A percentile compares a stretch with the other conserved stretches of the same genome.
These are phyloP conservation scores for Bedellia somnulentella DNA, from an alignment of 2,888 invertebrate species.

Conservation along the genomic window DNA sequence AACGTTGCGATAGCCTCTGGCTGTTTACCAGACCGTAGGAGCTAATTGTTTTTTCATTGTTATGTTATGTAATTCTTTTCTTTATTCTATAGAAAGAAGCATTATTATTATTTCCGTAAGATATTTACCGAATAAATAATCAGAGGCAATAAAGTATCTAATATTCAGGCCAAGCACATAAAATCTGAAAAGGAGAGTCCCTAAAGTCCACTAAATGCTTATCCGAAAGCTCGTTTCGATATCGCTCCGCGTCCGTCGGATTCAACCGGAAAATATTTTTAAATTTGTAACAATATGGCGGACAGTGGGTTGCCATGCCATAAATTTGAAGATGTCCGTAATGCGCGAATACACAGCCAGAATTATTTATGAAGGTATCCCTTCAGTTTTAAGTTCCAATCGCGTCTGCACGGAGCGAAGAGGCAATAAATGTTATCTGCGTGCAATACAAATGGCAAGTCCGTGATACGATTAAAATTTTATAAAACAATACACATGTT, in stretches of 20 bases:
- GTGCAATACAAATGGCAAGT: constrained; percentile 5
- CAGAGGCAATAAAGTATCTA: constrained; percentile 13
- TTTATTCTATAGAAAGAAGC: too few relatives aligned
- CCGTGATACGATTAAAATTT: constrained; percentile 3
- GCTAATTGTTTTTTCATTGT: constrained; percentile 10
- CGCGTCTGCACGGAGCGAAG: constrained; percentile 17
- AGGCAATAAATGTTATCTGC: constrained; percentile 11
- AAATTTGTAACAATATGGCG: constrained; percentile 55
- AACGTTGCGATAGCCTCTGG: constrained; percentile 10
- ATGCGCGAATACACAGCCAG: constrained; percentile 44
- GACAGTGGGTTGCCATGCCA: constrained; percentile 38
- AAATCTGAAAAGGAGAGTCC: constrained; percentile 25
- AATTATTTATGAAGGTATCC: constrained; percentile 49
- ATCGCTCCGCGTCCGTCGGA: constrained; percentile 19
- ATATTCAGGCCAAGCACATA: constrained; percentile 20
- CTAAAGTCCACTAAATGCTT: constrained; percentile 24
- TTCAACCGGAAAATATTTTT: constrained; percentile 37
- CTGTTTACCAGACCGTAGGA: constrained; percentile 11
- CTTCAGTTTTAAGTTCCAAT: constrained; percentile 22
- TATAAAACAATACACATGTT: too few relatives aligned
- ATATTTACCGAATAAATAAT: background rate
- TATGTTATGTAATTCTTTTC: too few relatives aligned
- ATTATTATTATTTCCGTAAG: background rate
- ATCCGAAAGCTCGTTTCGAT: constrained; percentile 19
- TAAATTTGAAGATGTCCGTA: constrained; percentile 54